Percentiles rank a stretch among this genome's conserved stretches.
Evolutionary conservation across 2,888 invertebrate genomes (phyloP).

Genomic region (Hyppa rectilinea): DNA sequence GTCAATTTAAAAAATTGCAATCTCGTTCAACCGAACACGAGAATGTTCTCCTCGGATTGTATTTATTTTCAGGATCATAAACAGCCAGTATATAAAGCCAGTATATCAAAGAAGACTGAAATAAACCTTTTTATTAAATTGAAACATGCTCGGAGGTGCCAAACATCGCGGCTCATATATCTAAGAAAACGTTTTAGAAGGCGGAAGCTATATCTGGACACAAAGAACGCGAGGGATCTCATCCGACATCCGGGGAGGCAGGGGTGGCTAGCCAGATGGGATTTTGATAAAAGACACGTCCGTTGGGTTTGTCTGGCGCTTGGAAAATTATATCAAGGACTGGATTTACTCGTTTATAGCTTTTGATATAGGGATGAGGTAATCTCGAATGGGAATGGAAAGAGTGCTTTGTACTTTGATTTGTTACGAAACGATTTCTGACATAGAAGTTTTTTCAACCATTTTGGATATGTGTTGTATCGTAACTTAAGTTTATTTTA

Average conservation of each 20-base stretch:
- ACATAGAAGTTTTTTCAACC: background rate
- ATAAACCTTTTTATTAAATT: slow-evolving; percentile 57
- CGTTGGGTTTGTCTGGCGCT: slow-evolving; percentile 53
- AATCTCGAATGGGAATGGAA: background rate
- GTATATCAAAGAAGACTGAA: slow-evolving; percentile 30
- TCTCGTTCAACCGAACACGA: background rate
- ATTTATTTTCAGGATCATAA: slow-evolving; percentile 16
- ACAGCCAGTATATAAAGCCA: slow-evolving; percentile 20
- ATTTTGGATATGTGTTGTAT: background rate
- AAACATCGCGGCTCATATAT: slow-evolving; percentile 50
- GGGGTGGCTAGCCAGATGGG: slow-evolving; percentile 61
- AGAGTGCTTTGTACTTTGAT: background rate
- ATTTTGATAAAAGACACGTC: slow-evolving; percentile 62
- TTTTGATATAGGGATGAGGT: background rate
- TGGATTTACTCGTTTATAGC: slow-evolving; percentile 30
- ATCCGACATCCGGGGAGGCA: slow-evolving; percentile 43
- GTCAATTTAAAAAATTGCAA: slow-evolving; percentile 16
- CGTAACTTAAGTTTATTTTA: background rate
- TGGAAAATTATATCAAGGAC: slow-evolving; percentile 40
- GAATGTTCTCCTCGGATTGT: background rate
- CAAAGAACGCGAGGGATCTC: slow-evolving; percentile 54
- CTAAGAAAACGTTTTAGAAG: slow-evolving; percentile 48
- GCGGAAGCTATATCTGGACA: slow-evolving; percentile 60
- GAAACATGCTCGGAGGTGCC: slow-evolving; percentile 51
- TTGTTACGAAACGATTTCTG: background rate